These are phyloP conservation scores for Bicyclus anynana DNA, from an alignment of 1,140 invertebrate species.

Conservation along the genomic window DNA sequence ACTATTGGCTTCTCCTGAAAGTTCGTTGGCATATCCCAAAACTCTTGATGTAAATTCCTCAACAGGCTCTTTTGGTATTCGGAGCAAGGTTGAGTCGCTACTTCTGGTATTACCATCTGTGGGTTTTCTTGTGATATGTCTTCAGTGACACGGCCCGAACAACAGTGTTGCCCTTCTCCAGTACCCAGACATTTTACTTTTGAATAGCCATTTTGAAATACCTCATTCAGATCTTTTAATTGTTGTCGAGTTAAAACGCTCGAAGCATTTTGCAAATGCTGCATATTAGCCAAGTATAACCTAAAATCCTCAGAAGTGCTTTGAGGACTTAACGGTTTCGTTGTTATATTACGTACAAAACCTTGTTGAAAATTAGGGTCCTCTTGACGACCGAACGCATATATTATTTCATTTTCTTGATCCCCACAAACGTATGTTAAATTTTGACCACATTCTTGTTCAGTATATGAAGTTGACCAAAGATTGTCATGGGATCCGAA, in stretches of 20 bases:
- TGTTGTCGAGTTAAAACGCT: conserved; percentile 78
- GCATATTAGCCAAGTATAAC: conserved; percentile 82
- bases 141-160: conserved; percentile 42
- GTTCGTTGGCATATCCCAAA: conserved; percentile 95
- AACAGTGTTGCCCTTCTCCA: conserved; percentile 51
- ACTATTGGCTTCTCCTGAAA: conserved; percentile 92
- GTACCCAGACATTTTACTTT: conserved; percentile 57
- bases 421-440: conserved; percentile 69
- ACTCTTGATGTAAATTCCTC: conserved; percentile 90
- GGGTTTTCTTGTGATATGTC: conserved; percentile 57
- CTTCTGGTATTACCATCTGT: conserved; percentile 67
- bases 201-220: conserved; percentile 77
- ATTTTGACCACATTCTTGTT: conserved; percentile 61
- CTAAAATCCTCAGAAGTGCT: conserved; percentile 82
- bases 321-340: conserved; percentile 78
- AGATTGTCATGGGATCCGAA: conserved; percentile 74
- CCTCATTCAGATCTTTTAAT: conserved; percentile 76
- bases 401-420: conserved; percentile 73
- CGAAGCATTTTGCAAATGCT: conserved; percentile 82
- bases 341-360: conserved; percentile 78
- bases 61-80: conserved; percentile 84
- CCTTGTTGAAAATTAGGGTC: conserved; percentile 53
- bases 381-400: conserved; percentile 66
- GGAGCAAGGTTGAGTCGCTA: conserved; percentile 50
- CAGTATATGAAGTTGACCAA: conserved; percentile 60